Percentiles rank a stretch among this genome's conserved stretches.
Conservation (phyloP, 2,888 invertebrate species). For the Rhagonycha lutea region DNA sequence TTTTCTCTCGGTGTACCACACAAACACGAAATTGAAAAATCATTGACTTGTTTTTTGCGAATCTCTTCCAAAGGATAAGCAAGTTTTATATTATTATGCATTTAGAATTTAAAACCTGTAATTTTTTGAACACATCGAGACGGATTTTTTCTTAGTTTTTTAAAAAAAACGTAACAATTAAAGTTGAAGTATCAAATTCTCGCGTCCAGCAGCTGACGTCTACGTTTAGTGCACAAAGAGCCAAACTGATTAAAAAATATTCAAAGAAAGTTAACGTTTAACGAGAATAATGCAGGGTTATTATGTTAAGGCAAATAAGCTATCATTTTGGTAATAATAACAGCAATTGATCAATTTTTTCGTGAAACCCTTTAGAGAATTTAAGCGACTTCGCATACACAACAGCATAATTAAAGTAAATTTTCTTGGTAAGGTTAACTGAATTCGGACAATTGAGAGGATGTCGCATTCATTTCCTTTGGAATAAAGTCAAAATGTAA, state of each 20-base stretch:
- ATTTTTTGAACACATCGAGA: background rate
- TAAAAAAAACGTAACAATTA: conserved; percentile 19
- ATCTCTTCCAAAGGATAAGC: background rate
- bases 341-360: background rate
- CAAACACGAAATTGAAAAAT: background rate
- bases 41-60: background rate
- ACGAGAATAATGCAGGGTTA: background rate
- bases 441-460: background rate
- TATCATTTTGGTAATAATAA: background rate
- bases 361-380: background rate
- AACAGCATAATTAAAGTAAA: background rate
- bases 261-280: background rate
- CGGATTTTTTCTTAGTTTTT: conserved; percentile 9
- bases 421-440: background rate
- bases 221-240: conserved; percentile 32
- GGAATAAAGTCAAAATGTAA: no score
- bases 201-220: conserved; percentile 46
- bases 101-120: conserved; percentile 5
- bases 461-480: background rate
- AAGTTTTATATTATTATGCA: conserved; percentile 13
- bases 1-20: background rate
- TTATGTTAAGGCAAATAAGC: background rate
- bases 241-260: background rate
- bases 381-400: background rate
- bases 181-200: conserved; percentile 33